phyloP scores from a whole-genome alignment of 2,113 vertebrate species.

The Turdus rufiventris region DNA sequence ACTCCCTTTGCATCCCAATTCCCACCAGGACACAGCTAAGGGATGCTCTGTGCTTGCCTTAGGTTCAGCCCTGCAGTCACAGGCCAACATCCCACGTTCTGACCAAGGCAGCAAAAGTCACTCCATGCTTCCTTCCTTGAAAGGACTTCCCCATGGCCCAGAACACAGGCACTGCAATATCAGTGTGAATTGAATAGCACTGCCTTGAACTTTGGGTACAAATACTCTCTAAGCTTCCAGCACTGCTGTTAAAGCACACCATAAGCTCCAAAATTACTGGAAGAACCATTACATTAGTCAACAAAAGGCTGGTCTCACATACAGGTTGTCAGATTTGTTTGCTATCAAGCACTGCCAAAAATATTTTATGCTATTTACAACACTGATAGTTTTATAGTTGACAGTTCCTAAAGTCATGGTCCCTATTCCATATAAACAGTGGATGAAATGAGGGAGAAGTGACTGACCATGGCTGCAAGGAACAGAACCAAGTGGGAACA shows the following conservation, averaged over 20 bases:
- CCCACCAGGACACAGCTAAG: neutral
- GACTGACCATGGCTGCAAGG: neutral
- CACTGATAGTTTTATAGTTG: neutral
- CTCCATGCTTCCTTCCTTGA: neutral
- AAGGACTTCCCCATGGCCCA: neutral
- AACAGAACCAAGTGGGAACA: neutral
- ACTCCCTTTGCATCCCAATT: neutral
- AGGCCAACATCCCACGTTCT: neutral
- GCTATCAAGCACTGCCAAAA: neutral
- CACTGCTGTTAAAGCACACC: neutral
- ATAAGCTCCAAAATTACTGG: neutral
- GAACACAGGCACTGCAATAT: accelerated
- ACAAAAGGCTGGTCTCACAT: neutral
- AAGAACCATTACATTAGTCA: neutral
- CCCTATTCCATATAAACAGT: neutral
- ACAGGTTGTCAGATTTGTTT: neutral
- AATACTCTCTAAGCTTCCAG: neutral
- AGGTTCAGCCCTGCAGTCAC: accelerated
- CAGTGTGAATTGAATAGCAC: neutral
- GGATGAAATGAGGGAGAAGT: neutral
- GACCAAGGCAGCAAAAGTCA: neutral
- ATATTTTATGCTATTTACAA: neutral
- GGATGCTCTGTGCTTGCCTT: neutral
- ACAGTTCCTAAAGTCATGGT: neutral
- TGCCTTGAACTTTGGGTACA: neutral